Evolutionary conservation across 1,140 invertebrate species (phyloP), one percentile per base, ranked within the genome.

Genomic region (Rhysida immarginata): DNA sequence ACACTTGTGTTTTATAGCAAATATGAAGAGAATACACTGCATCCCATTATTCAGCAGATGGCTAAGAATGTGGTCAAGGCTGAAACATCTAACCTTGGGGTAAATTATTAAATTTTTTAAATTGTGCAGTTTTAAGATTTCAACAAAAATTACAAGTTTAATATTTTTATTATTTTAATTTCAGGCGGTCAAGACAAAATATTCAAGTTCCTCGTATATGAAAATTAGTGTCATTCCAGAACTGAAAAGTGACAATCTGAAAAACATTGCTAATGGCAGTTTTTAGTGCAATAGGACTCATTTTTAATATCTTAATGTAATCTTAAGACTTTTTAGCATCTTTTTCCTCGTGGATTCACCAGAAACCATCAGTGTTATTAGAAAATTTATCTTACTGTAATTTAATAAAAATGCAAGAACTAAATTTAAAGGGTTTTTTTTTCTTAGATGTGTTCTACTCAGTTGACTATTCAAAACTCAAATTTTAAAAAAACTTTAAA

Each of bases 171-270:
- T n/a, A n/a, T 55, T 53, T 35, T 16, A 35, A 57, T 68, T 70
- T 26, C 59, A 76, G 74, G 71, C 74, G 58, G 67, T 75, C 24
- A 63, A 63, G 26, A 69, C 62, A 35, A 77, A 77, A 62, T 77
- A 75, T 62, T 61, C 66, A 5, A 67, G 68, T 58, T 68, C 66
- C 42, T 75, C 75, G 60, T 69, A 73, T 49, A 67, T 69, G 61
- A 66, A 70, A 57, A 73, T 76, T 42, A 75, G 74, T 57, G 62
- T 62, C 16, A 35, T 5, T 35, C 29, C 29, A 35, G 29, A 35
- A 35, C 16, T 35, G 29, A 35, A 16, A 35, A 8, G 5, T 35
- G 5, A 5, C 16, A 16, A 8, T 35, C 5, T 35, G 5, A 35
- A 35, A 35, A 16, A 35, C 5, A 5, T 35, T 35, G 29, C 29